These are phyloP conservation scores for Limosa lapponica DNA, from an alignment of 2,797 vertebrate species.

Conservation along the genomic window DNA sequence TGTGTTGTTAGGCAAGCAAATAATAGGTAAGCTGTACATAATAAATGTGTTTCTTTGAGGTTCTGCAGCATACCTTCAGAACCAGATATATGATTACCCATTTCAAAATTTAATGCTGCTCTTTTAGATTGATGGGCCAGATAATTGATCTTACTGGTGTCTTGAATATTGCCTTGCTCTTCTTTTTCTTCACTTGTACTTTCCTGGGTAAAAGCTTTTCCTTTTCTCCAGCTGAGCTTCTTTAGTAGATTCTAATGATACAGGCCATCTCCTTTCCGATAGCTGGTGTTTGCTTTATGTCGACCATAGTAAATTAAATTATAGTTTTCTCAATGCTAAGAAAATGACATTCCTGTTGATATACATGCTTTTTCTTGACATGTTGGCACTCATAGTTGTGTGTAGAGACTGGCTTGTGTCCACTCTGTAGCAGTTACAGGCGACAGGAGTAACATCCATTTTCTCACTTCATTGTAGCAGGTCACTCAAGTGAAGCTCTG, in stretches of 20 bases:
- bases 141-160: background rate
- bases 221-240: background rate
- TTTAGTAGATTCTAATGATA: background rate
- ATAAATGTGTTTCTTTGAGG: background rate
- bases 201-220: background rate
- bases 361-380: background rate
- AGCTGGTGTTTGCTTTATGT: background rate
- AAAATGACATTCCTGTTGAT: background rate
- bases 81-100: background rate
- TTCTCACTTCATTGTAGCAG: background rate
- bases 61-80: background rate
- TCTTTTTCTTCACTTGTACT: background rate
- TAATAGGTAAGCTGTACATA: background rate
- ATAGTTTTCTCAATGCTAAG: background rate
- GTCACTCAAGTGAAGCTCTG: background rate
- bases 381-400: background rate
- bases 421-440: background rate
- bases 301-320: background rate
- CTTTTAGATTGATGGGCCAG: background rate
- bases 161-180: background rate
- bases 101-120: background rate
- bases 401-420: background rate
- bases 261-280: background rate
- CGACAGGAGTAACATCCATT: background rate
- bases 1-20: background rate